A percentile compares a stretch with the other conserved stretches of the same genome.
Conservation (phyloP, 2,888 invertebrate species). For the Anaspis maculata region DNA sequence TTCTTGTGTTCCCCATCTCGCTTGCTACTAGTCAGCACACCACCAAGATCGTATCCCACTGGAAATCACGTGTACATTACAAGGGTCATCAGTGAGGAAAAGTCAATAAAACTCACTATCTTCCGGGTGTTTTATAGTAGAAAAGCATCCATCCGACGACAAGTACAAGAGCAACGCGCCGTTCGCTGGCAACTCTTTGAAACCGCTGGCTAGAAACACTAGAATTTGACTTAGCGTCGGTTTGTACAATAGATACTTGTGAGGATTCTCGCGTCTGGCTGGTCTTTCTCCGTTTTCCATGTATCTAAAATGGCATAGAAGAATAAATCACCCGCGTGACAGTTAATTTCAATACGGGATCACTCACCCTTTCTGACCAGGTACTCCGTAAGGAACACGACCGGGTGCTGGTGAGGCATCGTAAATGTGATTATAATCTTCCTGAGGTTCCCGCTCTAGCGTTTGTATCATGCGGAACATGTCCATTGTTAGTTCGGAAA, state of each 20-base stretch:
- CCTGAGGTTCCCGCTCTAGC: slow-evolving; percentile 84
- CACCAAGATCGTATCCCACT: slow-evolving; percentile 88
- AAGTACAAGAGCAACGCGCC: slow-evolving; percentile 88
- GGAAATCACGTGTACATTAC: no score
- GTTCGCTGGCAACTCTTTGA: slow-evolving; percentile 86
- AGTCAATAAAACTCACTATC: slow-evolving; percentile 80
- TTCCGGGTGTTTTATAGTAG: slow-evolving; percentile 76
- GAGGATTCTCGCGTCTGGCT: slow-evolving; percentile 77
- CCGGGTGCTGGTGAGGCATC: slow-evolving; percentile 65
- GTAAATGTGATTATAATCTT: slow-evolving; percentile 65
- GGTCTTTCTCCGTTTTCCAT: slow-evolving; percentile 65
- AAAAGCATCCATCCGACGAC: slow-evolving; percentile 85
- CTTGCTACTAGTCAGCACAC: slow-evolving; percentile 81
- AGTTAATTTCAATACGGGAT: no score
- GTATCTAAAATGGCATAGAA: slow-evolving; percentile 29
- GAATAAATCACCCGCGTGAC: no score
- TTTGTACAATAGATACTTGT: slow-evolving; percentile 93
- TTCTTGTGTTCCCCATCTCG: slow-evolving; percentile 56
- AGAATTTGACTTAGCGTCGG: slow-evolving; percentile 90
- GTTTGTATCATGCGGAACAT: slow-evolving; percentile 97
- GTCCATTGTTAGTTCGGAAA: slow-evolving; percentile 93
- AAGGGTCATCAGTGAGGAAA: no score
- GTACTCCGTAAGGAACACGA: slow-evolving; percentile 48
- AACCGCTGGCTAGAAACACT: slow-evolving; percentile 85
- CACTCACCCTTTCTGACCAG: slow-evolving; percentile 39